These are phyloP conservation scores for Perdita meconis DNA, from an alignment of 2,888 invertebrate genomes.

Conservation along the genomic window DNA sequence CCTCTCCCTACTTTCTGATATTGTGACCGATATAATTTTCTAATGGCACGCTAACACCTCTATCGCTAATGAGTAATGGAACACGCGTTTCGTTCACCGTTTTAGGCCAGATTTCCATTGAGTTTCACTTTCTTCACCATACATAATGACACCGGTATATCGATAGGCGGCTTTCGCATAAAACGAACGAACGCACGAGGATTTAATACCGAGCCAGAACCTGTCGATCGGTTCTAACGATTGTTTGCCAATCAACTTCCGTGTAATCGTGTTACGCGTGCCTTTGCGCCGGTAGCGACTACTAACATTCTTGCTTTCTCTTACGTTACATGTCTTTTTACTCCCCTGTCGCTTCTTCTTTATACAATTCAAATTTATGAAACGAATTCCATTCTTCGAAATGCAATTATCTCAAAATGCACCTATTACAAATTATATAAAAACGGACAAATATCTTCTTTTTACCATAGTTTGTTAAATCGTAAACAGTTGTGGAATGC, in stretches of 20 bases:
- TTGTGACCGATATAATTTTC: constrained; percentile 35
- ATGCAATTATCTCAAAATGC: too few relatives aligned
- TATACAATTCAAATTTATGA: background rate
- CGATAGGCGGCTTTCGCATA: constrained; percentile 30
- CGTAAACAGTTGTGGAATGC: too few relatives aligned
- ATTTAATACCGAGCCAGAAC: constrained; percentile 40
- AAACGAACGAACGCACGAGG: constrained; percentile 32
- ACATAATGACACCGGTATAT: constrained; percentile 44
- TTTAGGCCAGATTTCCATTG: constrained; percentile 47
- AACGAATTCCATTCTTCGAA: too few relatives aligned
- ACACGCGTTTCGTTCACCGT: constrained; percentile 48
- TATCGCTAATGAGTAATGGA: constrained; percentile 48
- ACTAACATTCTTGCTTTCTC: constrained; percentile 42
- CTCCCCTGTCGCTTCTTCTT: background rate
- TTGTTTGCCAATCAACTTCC: constrained; percentile 60
- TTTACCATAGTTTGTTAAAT: too few relatives aligned
- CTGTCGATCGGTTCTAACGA: constrained; percentile 54
- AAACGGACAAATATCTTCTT: too few relatives aligned
- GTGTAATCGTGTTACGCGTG: constrained; percentile 49
- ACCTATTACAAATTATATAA: too few relatives aligned
- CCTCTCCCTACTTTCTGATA: background rate
- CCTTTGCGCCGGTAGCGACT: constrained; percentile 27
- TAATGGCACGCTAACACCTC: constrained; percentile 1
- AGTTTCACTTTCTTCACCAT: constrained; percentile 61
- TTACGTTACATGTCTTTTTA: constrained; percentile 7